These are phyloP conservation scores for Choreutis nemorana DNA, from an alignment of 2,888 invertebrate genomes.

Conservation along the genomic window DNA sequence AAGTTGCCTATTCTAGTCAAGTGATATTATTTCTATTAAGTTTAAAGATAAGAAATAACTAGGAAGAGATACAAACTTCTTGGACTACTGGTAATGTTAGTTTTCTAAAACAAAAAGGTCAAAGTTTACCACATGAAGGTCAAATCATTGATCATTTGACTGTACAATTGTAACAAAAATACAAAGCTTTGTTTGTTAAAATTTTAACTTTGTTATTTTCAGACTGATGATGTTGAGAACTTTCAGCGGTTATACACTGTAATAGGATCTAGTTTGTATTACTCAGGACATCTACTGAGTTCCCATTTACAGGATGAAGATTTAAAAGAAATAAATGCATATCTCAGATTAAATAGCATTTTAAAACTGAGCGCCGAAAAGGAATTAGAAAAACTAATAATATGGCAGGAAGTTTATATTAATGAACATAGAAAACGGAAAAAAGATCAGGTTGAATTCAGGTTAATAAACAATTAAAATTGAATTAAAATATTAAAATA, in stretches of 20 bases:
- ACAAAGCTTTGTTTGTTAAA: too few relatives aligned
- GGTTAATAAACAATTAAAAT: conserved; percentile 23
- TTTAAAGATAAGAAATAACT: too few relatives aligned
- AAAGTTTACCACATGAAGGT: too few relatives aligned
- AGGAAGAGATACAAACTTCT: too few relatives aligned
- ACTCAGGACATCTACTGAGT: conserved; percentile 76
- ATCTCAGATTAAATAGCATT: conserved; percentile 77
- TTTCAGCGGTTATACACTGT: conserved; percentile 77
- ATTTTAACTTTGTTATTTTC: conserved; percentile 20
- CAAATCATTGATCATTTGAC: too few relatives aligned
- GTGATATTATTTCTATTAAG: too few relatives aligned
- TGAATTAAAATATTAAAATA: too few relatives aligned
- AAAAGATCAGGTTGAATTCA: conserved; percentile 37
- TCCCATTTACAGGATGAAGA: conserved; percentile 81
- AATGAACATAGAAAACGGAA: conserved; percentile 45
- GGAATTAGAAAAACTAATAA: conserved; percentile 73
- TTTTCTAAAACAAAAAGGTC: too few relatives aligned
- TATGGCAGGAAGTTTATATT: conserved; percentile 81
- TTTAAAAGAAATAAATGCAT: conserved; percentile 77
- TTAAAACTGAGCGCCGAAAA: conserved; percentile 72
- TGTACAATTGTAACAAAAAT: background rate
- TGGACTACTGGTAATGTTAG: too few relatives aligned
- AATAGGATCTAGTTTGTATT: conserved; percentile 70
- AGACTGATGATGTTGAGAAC: conserved; percentile 80
- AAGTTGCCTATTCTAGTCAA: too few relatives aligned